phyloP scores from a whole-genome alignment of 2,888 invertebrate species.

The Peribatodes rhomboidaria region DNA sequence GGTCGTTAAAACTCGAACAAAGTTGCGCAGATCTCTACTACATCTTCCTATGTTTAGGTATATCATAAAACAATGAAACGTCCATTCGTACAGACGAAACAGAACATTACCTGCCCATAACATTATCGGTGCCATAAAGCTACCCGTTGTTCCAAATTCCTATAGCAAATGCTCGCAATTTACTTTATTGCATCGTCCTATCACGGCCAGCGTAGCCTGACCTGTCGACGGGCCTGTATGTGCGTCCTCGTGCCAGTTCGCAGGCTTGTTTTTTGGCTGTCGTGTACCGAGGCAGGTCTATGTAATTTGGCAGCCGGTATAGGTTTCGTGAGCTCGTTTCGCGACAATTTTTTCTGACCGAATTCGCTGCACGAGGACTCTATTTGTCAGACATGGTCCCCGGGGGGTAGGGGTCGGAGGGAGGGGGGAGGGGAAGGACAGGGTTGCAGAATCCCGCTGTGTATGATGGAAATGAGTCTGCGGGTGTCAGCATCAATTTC shows the following conservation, averaged over 20 bases:
- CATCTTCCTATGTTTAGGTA: not conserved
- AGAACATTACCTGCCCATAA: slow-evolving; percentile 83
- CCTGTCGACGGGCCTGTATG: slow-evolving; percentile 49
- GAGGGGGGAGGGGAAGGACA: slow-evolving; percentile 37
- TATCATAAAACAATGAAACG: slow-evolving; percentile 78
- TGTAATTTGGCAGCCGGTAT: slow-evolving; percentile 56
- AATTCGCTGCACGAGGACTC: slow-evolving; percentile 78
- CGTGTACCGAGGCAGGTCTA: slow-evolving; percentile 52
- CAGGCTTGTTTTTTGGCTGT: slow-evolving; percentile 10
- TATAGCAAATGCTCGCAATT: slow-evolving; percentile 83
- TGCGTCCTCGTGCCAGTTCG: slow-evolving; percentile 26
- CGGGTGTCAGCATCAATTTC: slow-evolving; percentile 58
- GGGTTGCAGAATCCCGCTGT: slow-evolving; percentile 57
- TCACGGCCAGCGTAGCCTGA: slow-evolving; percentile 62
- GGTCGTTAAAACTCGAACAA: slow-evolving; percentile 45
- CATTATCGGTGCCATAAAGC: slow-evolving; percentile 83
- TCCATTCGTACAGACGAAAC: slow-evolving; percentile 76
- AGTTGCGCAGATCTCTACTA: slow-evolving; percentile 42
- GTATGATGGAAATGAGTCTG: slow-evolving; percentile 57
- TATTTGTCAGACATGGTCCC: slow-evolving; percentile 78
- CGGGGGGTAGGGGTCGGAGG: slow-evolving; percentile 45
- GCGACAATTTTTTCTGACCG: slow-evolving; percentile 77
- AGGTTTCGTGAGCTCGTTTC: slow-evolving; percentile 71
- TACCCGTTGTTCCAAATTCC: slow-evolving; percentile 77
- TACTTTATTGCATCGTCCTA: slow-evolving; percentile 81